Conservation (phyloP, 2,113 vertebrate species). For the Etheostoma cragini region DNA sequence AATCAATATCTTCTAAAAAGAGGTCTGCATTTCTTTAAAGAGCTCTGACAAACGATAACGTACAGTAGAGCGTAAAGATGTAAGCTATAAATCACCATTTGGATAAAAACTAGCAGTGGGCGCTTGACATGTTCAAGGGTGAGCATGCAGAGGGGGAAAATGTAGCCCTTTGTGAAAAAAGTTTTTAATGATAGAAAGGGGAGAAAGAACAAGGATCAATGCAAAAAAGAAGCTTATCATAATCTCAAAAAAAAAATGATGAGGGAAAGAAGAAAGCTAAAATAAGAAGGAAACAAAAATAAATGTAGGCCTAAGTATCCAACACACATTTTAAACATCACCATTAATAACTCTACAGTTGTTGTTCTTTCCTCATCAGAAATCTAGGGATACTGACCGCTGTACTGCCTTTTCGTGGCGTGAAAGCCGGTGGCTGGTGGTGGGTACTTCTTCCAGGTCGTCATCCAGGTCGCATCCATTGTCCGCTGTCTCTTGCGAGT, state of each 20-base stretch:
- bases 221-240: conserved; percentile 55
- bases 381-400: conserved; percentile 98
- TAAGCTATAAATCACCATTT: conserved; percentile 36
- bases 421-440: conserved; percentile 97
- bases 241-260: conserved; percentile 56
- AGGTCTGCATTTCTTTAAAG: conserved; percentile 44
- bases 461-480: conserved; percentile 92
- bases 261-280: conserved; percentile 54
- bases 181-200: conserved; percentile 61
- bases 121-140: conserved; percentile 48
- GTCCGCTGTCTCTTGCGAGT: conserved; percentile 94
- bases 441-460: conserved; percentile 97
- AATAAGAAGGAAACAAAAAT: conserved; percentile 55
- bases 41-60: conserved; percentile 57
- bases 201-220: conserved; percentile 43
- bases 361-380: conserved; percentile 88
- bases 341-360: conserved; percentile 52
- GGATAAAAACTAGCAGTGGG: conserved; percentile 23
- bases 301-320: conserved; percentile 74
- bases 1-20: conserved; percentile 64
- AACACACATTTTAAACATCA: conserved; percentile 70
- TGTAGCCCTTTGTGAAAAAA: conserved; percentile 61
- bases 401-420: conserved; percentile 98
- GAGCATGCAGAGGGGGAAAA: conserved; percentile 58
- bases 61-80: conserved; percentile 37